Evolutionary conservation across 2,113 vertebrate genomes (phyloP).

Genomic region (Gambusia affinis): DNA sequence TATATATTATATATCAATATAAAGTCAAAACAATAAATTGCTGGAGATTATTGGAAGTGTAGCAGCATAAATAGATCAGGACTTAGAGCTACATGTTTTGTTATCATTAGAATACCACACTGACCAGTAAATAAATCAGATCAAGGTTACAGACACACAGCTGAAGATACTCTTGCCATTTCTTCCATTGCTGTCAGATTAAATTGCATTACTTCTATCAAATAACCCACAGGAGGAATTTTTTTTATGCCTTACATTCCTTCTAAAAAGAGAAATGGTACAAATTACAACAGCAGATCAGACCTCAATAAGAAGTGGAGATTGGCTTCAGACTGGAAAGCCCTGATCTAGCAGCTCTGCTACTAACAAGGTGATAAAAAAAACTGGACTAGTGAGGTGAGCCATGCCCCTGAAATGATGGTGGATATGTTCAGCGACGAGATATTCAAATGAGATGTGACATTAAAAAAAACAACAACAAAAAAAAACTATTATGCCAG

Average conservation of each 20-base stretch:
- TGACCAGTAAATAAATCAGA: constrained; percentile 2
- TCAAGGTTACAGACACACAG: not conserved
- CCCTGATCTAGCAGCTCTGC: not conserved
- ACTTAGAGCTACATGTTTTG: too few relatives aligned
- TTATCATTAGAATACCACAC: not conserved
- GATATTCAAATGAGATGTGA: constrained; percentile 4
- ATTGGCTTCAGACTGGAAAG: not conserved
- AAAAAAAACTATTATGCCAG: not conserved
- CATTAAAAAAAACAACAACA: not conserved
- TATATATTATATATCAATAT: too few relatives aligned
- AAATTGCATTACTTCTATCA: too few relatives aligned
- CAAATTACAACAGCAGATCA: too few relatives aligned
- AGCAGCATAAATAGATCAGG: too few relatives aligned
- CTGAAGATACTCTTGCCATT: not conserved
- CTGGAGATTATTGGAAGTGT: too few relatives aligned
- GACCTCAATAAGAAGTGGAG: too few relatives aligned
- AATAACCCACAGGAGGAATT: too few relatives aligned
- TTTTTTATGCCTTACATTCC: too few relatives aligned
- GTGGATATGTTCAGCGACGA: constrained; percentile 55
- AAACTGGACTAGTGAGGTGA: constrained; percentile 51
- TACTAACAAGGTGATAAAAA: not conserved
- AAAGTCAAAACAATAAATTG: too few relatives aligned
- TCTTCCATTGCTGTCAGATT: too few relatives aligned
- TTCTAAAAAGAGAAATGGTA: too few relatives aligned
- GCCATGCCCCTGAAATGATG: constrained; percentile 67